phyloP scores from a whole-genome alignment of 2,888 invertebrate genomes.

The Drosophila lutescens region DNA sequence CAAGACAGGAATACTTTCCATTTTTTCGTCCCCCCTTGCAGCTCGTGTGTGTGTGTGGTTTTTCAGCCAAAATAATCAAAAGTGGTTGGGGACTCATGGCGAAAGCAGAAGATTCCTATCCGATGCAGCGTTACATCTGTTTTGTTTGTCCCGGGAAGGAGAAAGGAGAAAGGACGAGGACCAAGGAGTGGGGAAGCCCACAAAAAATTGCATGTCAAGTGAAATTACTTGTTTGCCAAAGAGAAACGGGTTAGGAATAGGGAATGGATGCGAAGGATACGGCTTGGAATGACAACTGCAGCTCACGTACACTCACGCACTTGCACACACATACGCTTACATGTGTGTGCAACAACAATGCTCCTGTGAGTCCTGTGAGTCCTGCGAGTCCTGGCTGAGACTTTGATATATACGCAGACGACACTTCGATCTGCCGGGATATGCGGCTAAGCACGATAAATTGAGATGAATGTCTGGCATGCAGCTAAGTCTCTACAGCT shows the following conservation, averaged over 20 bases:
- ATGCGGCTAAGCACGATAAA: slow-evolving; percentile 69
- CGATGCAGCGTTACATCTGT: slow-evolving; percentile 56
- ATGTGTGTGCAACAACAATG: slow-evolving; percentile 17
- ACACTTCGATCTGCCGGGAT: slow-evolving; percentile 67
- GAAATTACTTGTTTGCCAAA: slow-evolving; percentile 70
- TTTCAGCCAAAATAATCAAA: slow-evolving; percentile 57
- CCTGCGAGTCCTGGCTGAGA: slow-evolving; percentile 23
- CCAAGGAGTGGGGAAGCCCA: slow-evolving; percentile 8
- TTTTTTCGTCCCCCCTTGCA: slow-evolving; percentile 17
- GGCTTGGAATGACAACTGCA: slow-evolving; percentile 39
- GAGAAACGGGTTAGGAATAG: slow-evolving; percentile 28
- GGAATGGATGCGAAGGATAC: slow-evolving; percentile 17
- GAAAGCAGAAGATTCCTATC: slow-evolving; percentile 42
- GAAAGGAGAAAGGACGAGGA: neutral
- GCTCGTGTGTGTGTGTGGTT: slow-evolving; percentile 16
- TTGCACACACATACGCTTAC: slow-evolving; percentile 6
- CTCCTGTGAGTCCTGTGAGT: neutral
- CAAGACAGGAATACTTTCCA: slow-evolving; percentile 47
- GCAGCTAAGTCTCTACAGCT: slow-evolving; percentile 42
- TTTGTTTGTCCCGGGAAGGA: slow-evolving; percentile 47
- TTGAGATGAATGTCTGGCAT: slow-evolving; percentile 74
- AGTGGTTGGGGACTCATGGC: slow-evolving; percentile 40
- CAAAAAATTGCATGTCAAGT: slow-evolving; percentile 75
- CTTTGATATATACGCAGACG: slow-evolving; percentile 60
- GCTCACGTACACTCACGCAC: slow-evolving; percentile 18